Evolutionary conservation across 2,797 vertebrate species (phyloP).

Genomic region (Dermochelys coriacea): DNA sequence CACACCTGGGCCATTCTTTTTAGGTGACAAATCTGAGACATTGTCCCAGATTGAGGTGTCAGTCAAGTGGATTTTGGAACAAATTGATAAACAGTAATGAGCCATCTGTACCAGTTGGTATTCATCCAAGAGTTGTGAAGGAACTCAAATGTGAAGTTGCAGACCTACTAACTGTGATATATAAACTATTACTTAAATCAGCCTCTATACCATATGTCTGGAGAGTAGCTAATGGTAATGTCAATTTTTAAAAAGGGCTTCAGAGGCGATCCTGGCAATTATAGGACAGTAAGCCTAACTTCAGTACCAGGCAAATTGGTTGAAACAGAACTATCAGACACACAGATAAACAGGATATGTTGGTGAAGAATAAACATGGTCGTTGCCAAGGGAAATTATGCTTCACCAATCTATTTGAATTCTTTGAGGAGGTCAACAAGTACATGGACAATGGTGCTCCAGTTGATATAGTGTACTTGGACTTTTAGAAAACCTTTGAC

Average conservation of each 20-base stretch:
- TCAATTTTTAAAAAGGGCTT: not conserved
- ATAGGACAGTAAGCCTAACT: not conserved
- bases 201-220: not conserved
- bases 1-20: not conserved
- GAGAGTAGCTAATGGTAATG: not conserved
- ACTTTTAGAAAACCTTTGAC: not conserved
- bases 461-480: not conserved
- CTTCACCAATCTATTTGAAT: not conserved
- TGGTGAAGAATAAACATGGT: not conserved
- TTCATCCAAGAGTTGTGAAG: not conserved
- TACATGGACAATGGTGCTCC: not conserved
- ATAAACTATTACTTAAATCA: not conserved
- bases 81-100: not conserved
- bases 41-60: not conserved
- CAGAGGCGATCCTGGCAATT: not conserved
- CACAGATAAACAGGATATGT: not conserved
- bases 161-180: not conserved
- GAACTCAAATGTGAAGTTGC: not conserved
- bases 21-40: not conserved
- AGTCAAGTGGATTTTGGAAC: not conserved
- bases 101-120: not conserved
- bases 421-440: not conserved
- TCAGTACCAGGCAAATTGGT: not conserved
- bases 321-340: not conserved
- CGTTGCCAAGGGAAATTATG: not conserved